Percentiles rank a stretch among this genome's conserved stretches.
These are phyloP conservation scores for Uropetala carovei DNA, from an alignment of 2,888 invertebrate genomes.

Conservation along the genomic window DNA sequence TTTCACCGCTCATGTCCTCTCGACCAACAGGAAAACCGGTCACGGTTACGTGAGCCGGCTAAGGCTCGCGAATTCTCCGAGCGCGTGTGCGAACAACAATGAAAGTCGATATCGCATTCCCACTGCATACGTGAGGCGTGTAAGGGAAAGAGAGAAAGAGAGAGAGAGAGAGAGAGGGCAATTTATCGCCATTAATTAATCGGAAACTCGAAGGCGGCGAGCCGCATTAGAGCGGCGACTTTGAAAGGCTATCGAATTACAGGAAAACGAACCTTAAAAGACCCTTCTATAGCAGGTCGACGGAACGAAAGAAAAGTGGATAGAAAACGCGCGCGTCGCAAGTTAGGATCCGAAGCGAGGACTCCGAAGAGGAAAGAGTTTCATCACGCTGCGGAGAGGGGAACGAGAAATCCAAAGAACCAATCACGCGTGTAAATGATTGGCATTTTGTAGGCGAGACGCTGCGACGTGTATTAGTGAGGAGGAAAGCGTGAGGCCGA, in stretches of 20 bases:
- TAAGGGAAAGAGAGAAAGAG: no score
- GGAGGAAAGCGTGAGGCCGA: no score
- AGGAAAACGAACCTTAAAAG: neutral
- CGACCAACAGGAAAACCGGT: neutral
- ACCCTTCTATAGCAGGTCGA: neutral
- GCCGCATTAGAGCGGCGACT: neutral
- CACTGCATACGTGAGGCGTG: neutral
- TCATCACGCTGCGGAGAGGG: neutral
- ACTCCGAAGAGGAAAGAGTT: neutral
- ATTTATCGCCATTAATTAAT: conserved; percentile 27
- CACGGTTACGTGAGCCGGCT: neutral
- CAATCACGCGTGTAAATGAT: no score
- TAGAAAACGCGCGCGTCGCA: neutral
- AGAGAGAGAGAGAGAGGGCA: neutral
- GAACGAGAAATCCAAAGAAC: neutral
- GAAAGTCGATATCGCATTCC: neutral
- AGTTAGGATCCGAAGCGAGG: neutral
- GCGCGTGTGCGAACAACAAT: neutral
- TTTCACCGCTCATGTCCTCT: neutral
- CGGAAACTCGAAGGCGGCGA: neutral
- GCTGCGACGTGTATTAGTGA: no score
- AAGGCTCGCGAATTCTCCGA: neutral
- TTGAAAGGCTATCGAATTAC: neutral
- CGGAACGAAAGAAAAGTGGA: neutral
- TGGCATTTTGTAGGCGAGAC: no score